phyloP scores from a whole-genome alignment of 2,113 vertebrate genomes.

The Neomonachus schauinslandi region DNA sequence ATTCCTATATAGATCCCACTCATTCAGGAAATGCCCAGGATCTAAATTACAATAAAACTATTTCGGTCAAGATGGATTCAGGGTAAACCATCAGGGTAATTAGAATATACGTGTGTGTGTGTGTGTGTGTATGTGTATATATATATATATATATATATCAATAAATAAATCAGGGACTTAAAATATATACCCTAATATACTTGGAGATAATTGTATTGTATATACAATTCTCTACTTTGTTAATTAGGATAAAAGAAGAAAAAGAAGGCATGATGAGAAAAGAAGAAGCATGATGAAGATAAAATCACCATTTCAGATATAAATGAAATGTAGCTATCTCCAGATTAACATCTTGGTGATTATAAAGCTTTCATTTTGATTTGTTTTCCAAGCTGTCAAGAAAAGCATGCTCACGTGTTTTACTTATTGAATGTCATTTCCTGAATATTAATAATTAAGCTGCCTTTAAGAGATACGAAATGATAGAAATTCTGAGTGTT shows the following conservation, averaged over 20 bases:
- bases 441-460: conserved; percentile 23
- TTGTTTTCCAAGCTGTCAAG: not conserved
- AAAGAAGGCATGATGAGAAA: not conserved
- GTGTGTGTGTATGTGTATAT: not conserved
- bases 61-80: not conserved
- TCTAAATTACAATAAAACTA: not conserved
- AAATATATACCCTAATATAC: not conserved
- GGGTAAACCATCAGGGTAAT: not conserved
- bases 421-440: not conserved
- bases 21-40: not conserved
- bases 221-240: not conserved
- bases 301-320: not conserved
- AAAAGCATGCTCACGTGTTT: not conserved
- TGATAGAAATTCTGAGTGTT: not conserved
- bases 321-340: not conserved
- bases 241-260: not conserved
- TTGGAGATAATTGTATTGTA: not conserved
- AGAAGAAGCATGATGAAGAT: not conserved
- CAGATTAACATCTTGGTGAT: not conserved
- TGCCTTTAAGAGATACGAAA: not conserved
- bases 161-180: not conserved
- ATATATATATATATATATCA: not conserved
- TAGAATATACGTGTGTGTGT: not conserved
- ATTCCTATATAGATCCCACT: not conserved
- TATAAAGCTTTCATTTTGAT: conserved; percentile 37